Percentiles rank a stretch among this genome's conserved stretches.
Evolutionary conservation across 1,140 invertebrate genomes (phyloP).

Genomic region (Riptortus pedestris): DNA sequence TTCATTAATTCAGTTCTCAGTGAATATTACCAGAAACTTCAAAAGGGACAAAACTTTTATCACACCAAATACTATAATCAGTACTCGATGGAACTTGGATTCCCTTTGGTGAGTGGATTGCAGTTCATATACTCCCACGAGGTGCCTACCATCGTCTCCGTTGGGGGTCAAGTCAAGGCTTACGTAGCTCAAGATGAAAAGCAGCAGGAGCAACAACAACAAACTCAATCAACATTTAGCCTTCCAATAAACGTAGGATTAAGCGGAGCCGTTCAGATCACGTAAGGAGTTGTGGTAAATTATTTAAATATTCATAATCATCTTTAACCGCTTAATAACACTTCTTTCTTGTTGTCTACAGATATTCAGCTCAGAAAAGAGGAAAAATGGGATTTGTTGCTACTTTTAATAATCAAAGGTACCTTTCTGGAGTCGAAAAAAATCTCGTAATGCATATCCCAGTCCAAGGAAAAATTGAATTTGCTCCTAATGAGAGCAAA

Average conservation of each 20-base stretch:
- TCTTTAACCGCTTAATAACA: too few species aligned
- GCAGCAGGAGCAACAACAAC: conserved; percentile 27
- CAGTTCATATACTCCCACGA: conserved; percentile 51
- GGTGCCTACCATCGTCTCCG: conserved; percentile 40
- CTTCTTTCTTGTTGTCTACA: too few species aligned
- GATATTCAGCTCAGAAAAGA: neutral
- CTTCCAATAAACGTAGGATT: conserved; percentile 35
- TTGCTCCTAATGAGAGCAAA: neutral
- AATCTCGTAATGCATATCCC: neutral
- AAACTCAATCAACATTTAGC: conserved; percentile 28
- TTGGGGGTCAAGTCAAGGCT: conserved; percentile 39
- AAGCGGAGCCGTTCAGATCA: too few species aligned
- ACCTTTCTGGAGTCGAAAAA: neutral
- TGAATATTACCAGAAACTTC: neutral
- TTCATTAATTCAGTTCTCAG: conserved; percentile 32
- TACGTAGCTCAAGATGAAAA: conserved; percentile 36
- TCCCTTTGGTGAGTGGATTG: conserved; percentile 53
- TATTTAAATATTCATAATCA: too few species aligned
- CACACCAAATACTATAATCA: conserved; percentile 40
- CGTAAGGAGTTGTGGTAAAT: too few species aligned
- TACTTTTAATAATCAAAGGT: neutral
- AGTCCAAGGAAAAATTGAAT: neutral
- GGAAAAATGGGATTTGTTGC: neutral
- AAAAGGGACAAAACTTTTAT: neutral
- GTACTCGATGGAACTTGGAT: conserved; percentile 44